Base-by-base conservation (phyloP, 2,888 invertebrate genomes). In the Julus scandinavius region DNA sequence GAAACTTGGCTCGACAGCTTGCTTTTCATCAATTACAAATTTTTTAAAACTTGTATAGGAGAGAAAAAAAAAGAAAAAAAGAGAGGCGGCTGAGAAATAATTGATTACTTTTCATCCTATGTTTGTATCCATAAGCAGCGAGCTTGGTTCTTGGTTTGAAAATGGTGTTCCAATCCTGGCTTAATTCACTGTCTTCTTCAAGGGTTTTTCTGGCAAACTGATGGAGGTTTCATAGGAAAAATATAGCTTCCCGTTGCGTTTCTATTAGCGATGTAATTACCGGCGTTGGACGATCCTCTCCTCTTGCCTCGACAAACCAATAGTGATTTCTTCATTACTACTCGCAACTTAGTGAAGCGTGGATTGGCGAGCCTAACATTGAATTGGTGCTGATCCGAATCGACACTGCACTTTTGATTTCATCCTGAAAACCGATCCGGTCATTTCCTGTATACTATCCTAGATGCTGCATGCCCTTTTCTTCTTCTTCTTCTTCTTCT, bases 211-310 rank as follows among this genome's bases (percentile, higher is more conserved):
- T 80, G 80, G 80, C 38, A 80, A 7, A 20, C 20, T 80, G 80
- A 80, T 80, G 80, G 80, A 38, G 38, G 80, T 80, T 80, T 80
- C 80, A 13, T 13, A 3, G 38, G 80, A 38, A 13, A 80, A 80
- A 80, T 38, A 80, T 80, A 80, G 80, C 80, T 80, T 80, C 80
- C 80, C 38, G 80, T 80, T 80, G 80, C 80, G 80, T 80, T 80
- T 80, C 80, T 80, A 80, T 80, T 80, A 80, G 80, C 80, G 80
- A 80, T 80, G 80, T 80, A 80, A 80, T 80, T 80, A 80, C 80
- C 80, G 9, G 80, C 11, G 38, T 80, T 38, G 38, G 80, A 80
- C 80, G 80, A 80, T 80, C 13, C 72, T 1, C 38, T 80, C 80
- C 38, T 80, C 80, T 80, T 80, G 80, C 13, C 80, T 80, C 29